Conservation (phyloP, 2,113 vertebrate species). For the Chlamydotis undulata region DNA sequence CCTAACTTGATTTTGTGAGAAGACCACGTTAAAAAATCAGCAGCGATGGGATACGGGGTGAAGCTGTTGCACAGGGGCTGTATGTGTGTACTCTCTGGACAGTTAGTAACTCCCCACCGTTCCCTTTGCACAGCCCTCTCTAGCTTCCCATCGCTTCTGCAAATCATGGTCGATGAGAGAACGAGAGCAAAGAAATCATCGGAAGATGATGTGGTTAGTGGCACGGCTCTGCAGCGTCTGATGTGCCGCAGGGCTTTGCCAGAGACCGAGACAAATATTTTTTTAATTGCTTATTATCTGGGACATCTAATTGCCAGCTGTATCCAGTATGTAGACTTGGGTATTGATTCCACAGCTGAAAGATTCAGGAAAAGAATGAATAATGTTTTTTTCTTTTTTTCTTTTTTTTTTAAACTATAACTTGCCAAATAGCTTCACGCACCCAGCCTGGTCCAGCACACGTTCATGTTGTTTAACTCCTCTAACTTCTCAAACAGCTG, state of each 20-base stretch:
- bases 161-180: neutral
- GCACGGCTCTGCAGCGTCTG: neutral
- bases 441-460: neutral
- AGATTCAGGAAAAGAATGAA: neutral
- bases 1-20: neutral
- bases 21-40: neutral
- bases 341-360: conserved; percentile 29
- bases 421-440: neutral
- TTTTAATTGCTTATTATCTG: conserved; percentile 21
- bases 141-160: neutral
- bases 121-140: neutral
- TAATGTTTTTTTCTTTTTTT: neutral
- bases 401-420: neutral
- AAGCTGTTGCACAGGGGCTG: neutral
- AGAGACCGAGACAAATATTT: neutral
- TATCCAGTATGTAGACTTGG: neutral
- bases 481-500: neutral
- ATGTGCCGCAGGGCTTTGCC: neutral
- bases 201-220: neutral
- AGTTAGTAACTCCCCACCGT: neutral
- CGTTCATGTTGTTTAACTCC: neutral
- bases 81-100: fast-evolving
- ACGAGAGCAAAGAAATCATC: neutral
- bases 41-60: fast-evolving
- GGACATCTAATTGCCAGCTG: neutral